Evolutionary conservation across 2,113 vertebrate genomes (phyloP).

Genomic region (Takifugu bimaculatus): DNA sequence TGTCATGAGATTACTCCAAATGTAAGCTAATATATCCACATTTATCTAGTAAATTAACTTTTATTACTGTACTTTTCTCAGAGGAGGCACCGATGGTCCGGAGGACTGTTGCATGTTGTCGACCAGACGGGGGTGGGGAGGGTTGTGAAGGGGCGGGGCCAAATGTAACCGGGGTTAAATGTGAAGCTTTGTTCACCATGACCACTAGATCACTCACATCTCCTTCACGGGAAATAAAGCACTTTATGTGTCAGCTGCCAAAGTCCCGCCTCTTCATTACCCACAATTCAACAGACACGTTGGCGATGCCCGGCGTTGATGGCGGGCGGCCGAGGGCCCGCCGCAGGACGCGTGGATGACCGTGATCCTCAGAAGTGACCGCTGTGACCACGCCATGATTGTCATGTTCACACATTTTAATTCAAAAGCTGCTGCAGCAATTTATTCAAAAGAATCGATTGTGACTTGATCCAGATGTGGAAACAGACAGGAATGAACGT

Average conservation of each 20-base stretch:
- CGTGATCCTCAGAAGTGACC: no score
- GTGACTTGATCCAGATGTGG: background rate
- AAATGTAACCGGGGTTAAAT: conserved; percentile 64
- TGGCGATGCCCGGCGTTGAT: no score
- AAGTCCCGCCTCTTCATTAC: conserved; percentile 21
- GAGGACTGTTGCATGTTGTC: no score
- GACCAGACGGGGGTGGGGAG: conserved; percentile 1
- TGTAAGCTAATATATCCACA: conserved; percentile 60
- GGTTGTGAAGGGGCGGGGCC: conserved; percentile 16
- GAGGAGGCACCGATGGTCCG: conserved; percentile 40
- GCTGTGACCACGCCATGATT: no score
- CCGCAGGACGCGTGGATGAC: no score
- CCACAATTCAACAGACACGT: conserved; percentile 1
- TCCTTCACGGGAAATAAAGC: conserved; percentile 71
- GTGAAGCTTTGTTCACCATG: conserved; percentile 72
- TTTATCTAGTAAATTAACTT: conserved; percentile 45
- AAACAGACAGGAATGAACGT: no score
- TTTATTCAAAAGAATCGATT: background rate
- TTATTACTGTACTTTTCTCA: conserved; percentile 53
- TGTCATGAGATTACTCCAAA: conserved; percentile 48
- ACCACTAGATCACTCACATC: conserved; percentile 71
- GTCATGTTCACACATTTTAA: no score
- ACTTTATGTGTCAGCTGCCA: conserved; percentile 71
- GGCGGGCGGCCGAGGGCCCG: no score
- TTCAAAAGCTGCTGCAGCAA: background rate